Base-by-base conservation (phyloP, 2,113 vertebrate species). In the Phalacrocorax carbo region DNA sequence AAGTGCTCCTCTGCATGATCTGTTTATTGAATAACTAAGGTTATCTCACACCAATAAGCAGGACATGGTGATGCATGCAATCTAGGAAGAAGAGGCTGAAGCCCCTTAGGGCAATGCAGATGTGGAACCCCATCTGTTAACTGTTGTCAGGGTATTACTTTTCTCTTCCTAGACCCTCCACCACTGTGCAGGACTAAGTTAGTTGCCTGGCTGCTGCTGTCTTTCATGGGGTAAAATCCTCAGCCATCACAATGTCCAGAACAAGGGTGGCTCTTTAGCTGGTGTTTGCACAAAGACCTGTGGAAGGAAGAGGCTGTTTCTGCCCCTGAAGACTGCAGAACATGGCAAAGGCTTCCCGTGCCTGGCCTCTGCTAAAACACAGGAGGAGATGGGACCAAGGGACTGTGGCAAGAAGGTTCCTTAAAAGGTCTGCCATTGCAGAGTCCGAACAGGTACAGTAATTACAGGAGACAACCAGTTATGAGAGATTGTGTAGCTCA, bases 31-130 rank as follows among this genome's bases (percentile, higher is more conserved):
- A 23, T 86, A 60, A 61, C 26, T 83, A 57, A 86, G 16, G 36
- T 88, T 57, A 38, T 60, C 25, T 70, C 7, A 1, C 69, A 71
- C 13, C 44, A 82, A 5, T 26, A 52, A 42, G 55, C 11, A 7
- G 32, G 60, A 70, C 11, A 40, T 0, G 0, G 68, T 64, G 66
- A 57, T 44, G 17, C 5, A 46, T 12, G n/a, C 22, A 75, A 40
- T 16, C 9, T 15, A 29, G 57, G 30, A 76, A 61, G 52, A 68
- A 48, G 46, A 62, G 10, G 13, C 38, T 70, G 64, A 81, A 88
- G 23, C 5, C 15, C 10, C 36, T 70, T 40, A 76, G 19, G 58
- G 51, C 22, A 73, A 49, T 20, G 22, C 13, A 77, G 44, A 42
- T 73, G 13, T 8, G 48, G 15, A 88, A 69, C 77, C 23, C 10